These are phyloP conservation scores for Tinamus major DNA, from an alignment of 2,797 vertebrate genomes.

Conservation along the genomic window DNA sequence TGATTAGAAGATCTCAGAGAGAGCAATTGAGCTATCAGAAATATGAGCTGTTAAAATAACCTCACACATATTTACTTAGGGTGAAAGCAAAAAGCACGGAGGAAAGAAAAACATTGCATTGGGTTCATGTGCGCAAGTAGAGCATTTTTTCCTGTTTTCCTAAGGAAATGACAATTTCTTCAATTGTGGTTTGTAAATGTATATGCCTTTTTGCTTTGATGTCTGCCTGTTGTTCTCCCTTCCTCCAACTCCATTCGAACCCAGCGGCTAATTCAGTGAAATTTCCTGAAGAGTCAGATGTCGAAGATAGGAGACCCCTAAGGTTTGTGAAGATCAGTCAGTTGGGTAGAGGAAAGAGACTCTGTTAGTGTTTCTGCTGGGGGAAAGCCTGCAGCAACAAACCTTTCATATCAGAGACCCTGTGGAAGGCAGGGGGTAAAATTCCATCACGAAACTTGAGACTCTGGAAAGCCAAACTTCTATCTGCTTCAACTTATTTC, in stretches of 20 bases:
- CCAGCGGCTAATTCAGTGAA: neutral
- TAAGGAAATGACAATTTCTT: neutral
- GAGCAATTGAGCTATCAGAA: neutral
- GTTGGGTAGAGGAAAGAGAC: neutral
- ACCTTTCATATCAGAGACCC: neutral
- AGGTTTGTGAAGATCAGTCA: neutral
- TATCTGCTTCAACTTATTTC: neutral
- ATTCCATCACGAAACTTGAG: neutral
- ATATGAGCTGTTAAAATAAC: neutral
- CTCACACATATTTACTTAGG: neutral
- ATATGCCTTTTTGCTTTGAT: neutral
- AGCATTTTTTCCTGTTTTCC: neutral
- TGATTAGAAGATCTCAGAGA: neutral
- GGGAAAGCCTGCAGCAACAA: neutral
- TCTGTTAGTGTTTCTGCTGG: neutral
- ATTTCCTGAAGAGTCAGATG: neutral
- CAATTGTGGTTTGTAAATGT: neutral
- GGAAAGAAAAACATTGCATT: neutral
- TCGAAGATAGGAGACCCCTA: neutral
- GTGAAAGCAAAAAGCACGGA: neutral
- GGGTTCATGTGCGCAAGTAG: neutral
- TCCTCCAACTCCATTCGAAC: neutral
- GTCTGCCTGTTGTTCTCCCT: neutral
- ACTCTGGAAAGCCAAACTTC: neutral
- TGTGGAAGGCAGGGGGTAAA: neutral